Evolutionary conservation across 2,113 vertebrate species (phyloP), one percentile per base, ranked within the genome.

Genomic region (Clupea harengus): DNA sequence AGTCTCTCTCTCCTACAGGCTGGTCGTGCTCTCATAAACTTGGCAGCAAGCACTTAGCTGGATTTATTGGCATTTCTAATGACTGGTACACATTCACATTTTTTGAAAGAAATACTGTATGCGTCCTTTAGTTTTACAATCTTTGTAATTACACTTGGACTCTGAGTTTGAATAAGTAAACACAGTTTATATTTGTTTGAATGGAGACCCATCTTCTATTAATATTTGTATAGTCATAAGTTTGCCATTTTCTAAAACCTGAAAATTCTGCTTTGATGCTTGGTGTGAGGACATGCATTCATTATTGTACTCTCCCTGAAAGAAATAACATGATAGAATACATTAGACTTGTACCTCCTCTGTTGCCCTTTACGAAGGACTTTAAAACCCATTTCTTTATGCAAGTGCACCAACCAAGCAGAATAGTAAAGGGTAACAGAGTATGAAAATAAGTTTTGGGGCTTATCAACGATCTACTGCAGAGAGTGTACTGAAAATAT

Each of bases 1-100:
- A 72, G 64, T 25, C 64, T 32, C 64, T 72, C 64, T 32, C 72
- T 78, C 72, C 11, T 78, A 13, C 72, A 78, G 72, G 72, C 72
- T 78, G 72, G 22, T 11, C 32, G 4, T 78, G 25, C 2, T 78
- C 72, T 44, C 72, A 78, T 32, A 13, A 78, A 78, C 72, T 78
- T 78, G 72, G 72, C 72, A 44, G 25, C 9, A 2, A 67, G 22
- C 57, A 64, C 57, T 64, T 13, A 32, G 64, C 64, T 13, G n/a
- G 8, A 72, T 72, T 72, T 72, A 72, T 15, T 28, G 25, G 6
- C 64, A 28, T 32, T 25, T 72, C 7, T 72, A 72, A 72, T 72
- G 52, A 54, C 15, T 54, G 25, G 25, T 72, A 32, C 64, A 72
- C 64, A 28, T 72, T 32, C 25, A 72, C n/a, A 32, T 32, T 72